These are phyloP conservation scores for Spodoptera exigua DNA, from an alignment of 2,888 invertebrate species.

Conservation along the genomic window DNA sequence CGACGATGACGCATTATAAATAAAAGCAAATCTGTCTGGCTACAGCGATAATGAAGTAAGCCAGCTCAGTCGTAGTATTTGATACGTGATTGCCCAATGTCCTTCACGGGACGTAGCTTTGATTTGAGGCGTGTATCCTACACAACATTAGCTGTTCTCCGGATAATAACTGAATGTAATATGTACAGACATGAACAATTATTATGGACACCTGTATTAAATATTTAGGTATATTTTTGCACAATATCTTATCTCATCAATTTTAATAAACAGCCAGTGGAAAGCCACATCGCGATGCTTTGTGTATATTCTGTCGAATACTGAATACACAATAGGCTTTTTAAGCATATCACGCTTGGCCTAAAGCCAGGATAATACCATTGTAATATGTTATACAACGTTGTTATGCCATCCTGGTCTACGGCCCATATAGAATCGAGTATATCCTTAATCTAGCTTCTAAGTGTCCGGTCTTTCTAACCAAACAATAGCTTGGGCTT, in stretches of 20 bases:
- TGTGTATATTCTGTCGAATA: slow-evolving; percentile 28
- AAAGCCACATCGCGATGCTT: slow-evolving; percentile 1
- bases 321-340: slow-evolving; percentile 29
- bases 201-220: too few species aligned
- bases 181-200: too few species aligned
- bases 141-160: slow-evolving; percentile 17
- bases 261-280: background rate
- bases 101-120: slow-evolving; percentile 21
- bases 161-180: background rate
- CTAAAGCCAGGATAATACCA: slow-evolving; percentile 28
- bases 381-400: slow-evolving; percentile 4
- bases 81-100: slow-evolving; percentile 13
- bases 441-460: too few species aligned
- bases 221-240: too few species aligned
- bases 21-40: slow-evolving; percentile 34
- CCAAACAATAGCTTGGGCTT: too few species aligned
- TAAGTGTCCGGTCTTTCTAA: too few species aligned
- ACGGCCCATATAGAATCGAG: too few species aligned
- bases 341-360: slow-evolving; percentile 27
- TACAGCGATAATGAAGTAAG: slow-evolving; percentile 27
- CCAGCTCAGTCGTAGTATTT: slow-evolving; percentile 27
- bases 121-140: slow-evolving; percentile 13
- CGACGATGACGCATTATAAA: slow-evolving; percentile 33
- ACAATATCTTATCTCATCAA: background rate
- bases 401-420: background rate